phyloP scores from a whole-genome alignment of 92 coral and sea anemone genomes.

The Micromussa lordhowensis region DNA sequence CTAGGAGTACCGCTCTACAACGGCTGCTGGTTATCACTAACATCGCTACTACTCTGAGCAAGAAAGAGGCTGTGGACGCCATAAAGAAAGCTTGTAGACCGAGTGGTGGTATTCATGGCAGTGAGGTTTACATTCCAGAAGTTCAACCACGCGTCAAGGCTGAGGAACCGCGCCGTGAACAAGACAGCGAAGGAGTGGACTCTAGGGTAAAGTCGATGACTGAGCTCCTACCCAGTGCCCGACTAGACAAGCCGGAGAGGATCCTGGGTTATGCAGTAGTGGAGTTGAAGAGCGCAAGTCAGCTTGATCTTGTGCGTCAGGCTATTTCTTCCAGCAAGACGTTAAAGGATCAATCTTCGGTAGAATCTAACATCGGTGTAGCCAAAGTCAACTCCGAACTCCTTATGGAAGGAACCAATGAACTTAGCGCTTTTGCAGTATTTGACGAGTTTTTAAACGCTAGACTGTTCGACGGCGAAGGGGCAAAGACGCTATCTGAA shows the following conservation, averaged over 20 bases:
- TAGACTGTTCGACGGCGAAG: slow-evolving; percentile 54
- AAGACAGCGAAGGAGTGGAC: slow-evolving; percentile 14
- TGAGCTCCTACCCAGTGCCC: slow-evolving; percentile 72
- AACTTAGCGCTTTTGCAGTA: slow-evolving; percentile 83
- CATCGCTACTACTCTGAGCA: slow-evolving; percentile 74
- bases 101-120: slow-evolving; percentile 83
- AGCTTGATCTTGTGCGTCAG: slow-evolving; percentile 88
- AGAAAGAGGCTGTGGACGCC: slow-evolving; percentile 75
- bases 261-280: slow-evolving; percentile 85
- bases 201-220: slow-evolving; percentile 35
- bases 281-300: slow-evolving; percentile 87
- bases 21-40: slow-evolving; percentile 88
- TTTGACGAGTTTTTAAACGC: slow-evolving; percentile 83
- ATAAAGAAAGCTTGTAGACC: slow-evolving; percentile 90
- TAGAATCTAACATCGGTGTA: slow-evolving; percentile 65
- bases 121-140: slow-evolving; percentile 74
- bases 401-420: slow-evolving; percentile 94
- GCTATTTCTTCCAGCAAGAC: slow-evolving; percentile 72
- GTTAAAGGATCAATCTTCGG: slow-evolving; percentile 54
- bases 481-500: slow-evolving; percentile 40
- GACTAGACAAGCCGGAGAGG: slow-evolving; percentile 52
- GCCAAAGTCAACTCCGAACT: slow-evolving; percentile 87
- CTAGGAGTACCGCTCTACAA: slow-evolving; percentile 80
- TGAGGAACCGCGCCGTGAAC: slow-evolving; percentile 2
- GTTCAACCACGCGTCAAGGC: slow-evolving; percentile 16